Base-by-base conservation (phyloP, 1,140 invertebrate species). In the Hypothenemus hampei region DNA sequence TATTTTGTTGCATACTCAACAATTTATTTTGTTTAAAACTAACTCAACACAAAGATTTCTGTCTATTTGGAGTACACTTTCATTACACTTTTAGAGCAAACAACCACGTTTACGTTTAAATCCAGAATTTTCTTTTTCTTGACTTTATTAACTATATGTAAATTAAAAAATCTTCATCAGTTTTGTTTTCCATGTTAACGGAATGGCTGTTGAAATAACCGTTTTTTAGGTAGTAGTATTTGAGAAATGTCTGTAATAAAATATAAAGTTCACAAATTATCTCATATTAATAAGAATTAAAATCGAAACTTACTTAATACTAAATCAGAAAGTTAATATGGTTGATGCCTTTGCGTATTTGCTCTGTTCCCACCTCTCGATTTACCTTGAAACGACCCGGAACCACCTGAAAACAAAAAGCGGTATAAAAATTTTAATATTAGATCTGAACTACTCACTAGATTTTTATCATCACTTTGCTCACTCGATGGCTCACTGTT, bases 321-420 rank as follows among this genome's bases (percentile, higher is more conserved):
- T 43, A 57, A 8, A 39, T 29, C 20, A 20, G 21, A 21, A 13
- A 1, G 13, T 49, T 29, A 86, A 77, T 87, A 87, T 66, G 84
- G 84, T 75, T 85, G 83, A 76, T 85, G 83, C 78, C 84, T 83
- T 75, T 85, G 82, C 73, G 81, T 83, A 21, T 7, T 22, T n/a
- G 41, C 77, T 68, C 83, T 81, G 63, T 79, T 78, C 70, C 79
- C 79, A 70, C 81, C 81, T 63, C 73, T 76, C 76, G 81, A 81
- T 77, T 82, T 79, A 65, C 79, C 80, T 64, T 51, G 49, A 72
- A 75, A 76, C 65, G 73, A 73, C 67, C 73, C 75, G 71, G 76
- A 74, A 66, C 76, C 75, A 73, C 75, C 77, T 67, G 64, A 58
- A 69, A 67, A 64, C 57, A 47, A 61, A 63, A 60, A 63, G 54